Evolutionary conservation across 2,797 vertebrate genomes (phyloP).

Genomic region (Coreius guichenoti): DNA sequence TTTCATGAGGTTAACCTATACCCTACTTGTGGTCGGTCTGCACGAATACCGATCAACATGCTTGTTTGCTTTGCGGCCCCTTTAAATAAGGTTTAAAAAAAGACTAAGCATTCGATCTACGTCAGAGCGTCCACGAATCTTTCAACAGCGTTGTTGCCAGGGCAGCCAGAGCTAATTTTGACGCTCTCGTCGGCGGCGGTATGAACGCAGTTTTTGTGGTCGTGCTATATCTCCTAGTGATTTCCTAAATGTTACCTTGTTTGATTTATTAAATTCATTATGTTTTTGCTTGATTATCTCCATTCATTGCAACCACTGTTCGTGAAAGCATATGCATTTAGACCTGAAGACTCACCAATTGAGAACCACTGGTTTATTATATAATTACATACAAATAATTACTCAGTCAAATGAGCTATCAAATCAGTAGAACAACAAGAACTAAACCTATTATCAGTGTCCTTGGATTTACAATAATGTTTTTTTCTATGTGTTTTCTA

Average conservation of each 20-base stretch:
- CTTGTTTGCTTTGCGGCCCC: no score
- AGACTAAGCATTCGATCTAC: no score
- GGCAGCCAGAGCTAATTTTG: no score
- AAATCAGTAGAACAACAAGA: background rate
- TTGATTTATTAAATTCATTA: background rate
- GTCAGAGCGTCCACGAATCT: no score
- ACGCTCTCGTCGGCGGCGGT: no score
- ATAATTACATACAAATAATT: background rate
- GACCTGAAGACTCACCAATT: background rate
- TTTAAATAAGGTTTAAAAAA: no score
- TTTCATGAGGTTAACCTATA: no score
- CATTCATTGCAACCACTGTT: background rate
- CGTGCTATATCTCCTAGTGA: background rate
- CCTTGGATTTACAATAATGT: background rate
- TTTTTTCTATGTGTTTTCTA: background rate
- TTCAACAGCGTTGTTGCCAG: no score
- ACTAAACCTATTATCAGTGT: background rate
- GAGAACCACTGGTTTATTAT: background rate
- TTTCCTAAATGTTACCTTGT: background rate
- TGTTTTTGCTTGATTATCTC: background rate
- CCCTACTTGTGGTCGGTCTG: no score
- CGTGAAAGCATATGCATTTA: background rate
- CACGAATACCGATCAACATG: no score
- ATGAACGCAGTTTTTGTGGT: no score
- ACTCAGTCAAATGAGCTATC: background rate